phyloP scores from a whole-genome alignment of 2,797 vertebrate species.

The Vireo griseus region DNA sequence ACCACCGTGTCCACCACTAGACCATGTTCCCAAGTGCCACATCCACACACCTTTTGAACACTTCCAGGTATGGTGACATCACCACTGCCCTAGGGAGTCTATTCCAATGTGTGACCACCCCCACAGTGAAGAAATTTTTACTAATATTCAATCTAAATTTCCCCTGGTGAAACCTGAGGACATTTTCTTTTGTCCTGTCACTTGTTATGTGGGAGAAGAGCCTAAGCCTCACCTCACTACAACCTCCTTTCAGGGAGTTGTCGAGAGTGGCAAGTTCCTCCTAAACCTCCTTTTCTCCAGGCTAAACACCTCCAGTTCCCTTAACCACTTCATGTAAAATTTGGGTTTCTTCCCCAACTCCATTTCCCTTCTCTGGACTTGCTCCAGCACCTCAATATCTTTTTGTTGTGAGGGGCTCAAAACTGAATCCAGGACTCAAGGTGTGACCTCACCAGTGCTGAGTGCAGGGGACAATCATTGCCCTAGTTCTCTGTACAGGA shows the following conservation, averaged over 20 bases:
- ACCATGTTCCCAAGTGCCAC: not conserved
- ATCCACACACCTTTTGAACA: not conserved
- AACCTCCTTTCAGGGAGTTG: not conserved
- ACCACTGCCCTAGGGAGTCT: not conserved
- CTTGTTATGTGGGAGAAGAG: not conserved
- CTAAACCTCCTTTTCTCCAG: not conserved
- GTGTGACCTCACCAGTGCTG: not conserved
- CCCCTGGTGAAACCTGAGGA: not conserved
- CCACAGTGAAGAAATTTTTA: not conserved
- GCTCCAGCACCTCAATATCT: not conserved
- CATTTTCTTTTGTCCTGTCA: not conserved
- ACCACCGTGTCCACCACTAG: rapidly evolving
- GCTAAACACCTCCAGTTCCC: not conserved
- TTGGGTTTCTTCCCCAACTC: not conserved
- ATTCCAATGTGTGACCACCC: not conserved
- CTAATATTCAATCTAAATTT: not conserved
- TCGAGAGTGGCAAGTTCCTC: not conserved
- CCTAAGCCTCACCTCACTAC: not conserved
- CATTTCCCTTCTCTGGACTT: not conserved
- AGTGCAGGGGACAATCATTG: not conserved
- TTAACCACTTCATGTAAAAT: not conserved
- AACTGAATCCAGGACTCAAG: not conserved
- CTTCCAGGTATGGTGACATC: not conserved
- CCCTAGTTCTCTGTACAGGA: not conserved
- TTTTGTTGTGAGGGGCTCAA: not conserved